Percentiles rank a stretch among this genome's conserved stretches.
Evolutionary conservation across 2,797 vertebrate genomes (phyloP).

Genomic region (Microcaecilia unicolor): DNA sequence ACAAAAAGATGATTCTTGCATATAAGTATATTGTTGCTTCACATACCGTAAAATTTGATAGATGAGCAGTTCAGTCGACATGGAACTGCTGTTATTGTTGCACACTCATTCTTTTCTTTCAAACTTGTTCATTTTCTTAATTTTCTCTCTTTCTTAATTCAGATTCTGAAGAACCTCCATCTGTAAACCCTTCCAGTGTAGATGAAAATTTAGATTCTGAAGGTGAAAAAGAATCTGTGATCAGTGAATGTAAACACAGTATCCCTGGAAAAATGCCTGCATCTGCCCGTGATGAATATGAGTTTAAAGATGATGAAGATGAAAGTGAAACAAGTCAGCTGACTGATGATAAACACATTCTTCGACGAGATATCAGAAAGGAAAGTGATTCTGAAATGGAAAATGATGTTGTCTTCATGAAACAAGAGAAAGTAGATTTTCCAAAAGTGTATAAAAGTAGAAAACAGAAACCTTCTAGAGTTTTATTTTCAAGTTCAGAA

Average conservation of each 20-base stretch:
- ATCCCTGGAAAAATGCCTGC: slow-evolving; percentile 67
- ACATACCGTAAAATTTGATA: too few relatives aligned
- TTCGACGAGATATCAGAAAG: slow-evolving; percentile 79
- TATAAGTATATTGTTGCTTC: too few relatives aligned
- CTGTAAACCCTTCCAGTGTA: slow-evolving; percentile 88
- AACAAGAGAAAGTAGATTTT: slow-evolving; percentile 75
- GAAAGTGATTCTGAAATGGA: slow-evolving; percentile 78
- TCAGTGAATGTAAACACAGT: slow-evolving; percentile 63
- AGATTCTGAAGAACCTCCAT: slow-evolving; percentile 92
- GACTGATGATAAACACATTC: slow-evolving; percentile 83
- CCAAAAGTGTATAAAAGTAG: slow-evolving; percentile 75
- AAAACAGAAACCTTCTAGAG: slow-evolving; percentile 75
- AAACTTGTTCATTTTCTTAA: slow-evolving; percentile 4
- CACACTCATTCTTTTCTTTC: neutral
- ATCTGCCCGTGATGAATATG: slow-evolving; percentile 88
- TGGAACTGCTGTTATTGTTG: neutral
- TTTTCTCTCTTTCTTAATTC: slow-evolving; percentile 26
- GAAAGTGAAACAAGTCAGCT: slow-evolving; percentile 79
- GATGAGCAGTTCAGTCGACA: too few relatives aligned
- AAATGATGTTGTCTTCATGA: slow-evolving; percentile 67
- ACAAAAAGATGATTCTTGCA: too few relatives aligned
- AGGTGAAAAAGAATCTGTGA: slow-evolving; percentile 75
- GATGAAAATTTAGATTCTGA: slow-evolving; percentile 91
- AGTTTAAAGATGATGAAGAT: slow-evolving; percentile 90
- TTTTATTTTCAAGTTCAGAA: slow-evolving; percentile 85